Percentiles rank a stretch among this genome's conserved stretches.
These are phyloP conservation scores for Phalloptychus januarius DNA, from an alignment of 2,797 vertebrate genomes.

Conservation along the genomic window DNA sequence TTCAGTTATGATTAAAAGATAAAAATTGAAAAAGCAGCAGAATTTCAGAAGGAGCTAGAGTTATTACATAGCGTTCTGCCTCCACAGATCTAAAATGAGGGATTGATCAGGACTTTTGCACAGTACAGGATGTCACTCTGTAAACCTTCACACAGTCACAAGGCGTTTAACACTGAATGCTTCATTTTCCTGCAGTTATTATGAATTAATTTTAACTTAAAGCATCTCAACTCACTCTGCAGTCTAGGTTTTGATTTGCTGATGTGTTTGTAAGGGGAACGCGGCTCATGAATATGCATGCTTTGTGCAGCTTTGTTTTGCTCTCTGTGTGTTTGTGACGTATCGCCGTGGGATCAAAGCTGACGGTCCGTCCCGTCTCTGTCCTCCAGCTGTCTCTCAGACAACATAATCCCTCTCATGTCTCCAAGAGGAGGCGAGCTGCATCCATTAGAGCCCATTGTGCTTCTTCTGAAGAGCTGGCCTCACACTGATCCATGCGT, in stretches of 20 bases:
- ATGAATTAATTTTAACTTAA: background rate
- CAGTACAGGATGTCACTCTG: background rate
- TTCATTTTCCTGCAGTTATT: background rate
- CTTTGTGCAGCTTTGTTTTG: background rate
- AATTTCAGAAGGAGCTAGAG: background rate
- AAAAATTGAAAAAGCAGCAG: background rate
- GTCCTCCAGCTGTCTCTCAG: conserved; percentile 22
- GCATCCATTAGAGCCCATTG: conserved; percentile 14
- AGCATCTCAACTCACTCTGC: background rate
- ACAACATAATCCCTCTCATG: conserved; percentile 8
- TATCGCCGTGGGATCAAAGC: conserved; percentile 27
- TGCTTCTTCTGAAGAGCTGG: background rate
- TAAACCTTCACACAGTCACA: background rate
- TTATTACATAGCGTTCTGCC: background rate
- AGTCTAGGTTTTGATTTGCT: background rate
- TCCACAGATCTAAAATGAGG: background rate
- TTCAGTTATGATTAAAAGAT: background rate
- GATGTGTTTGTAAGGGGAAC: conserved; percentile 2
- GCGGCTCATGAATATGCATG: conserved; percentile 13
- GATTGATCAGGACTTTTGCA: background rate
- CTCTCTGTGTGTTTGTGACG: background rate
- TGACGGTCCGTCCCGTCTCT: background rate
- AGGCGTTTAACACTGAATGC: background rate
- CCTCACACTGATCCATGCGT: background rate
- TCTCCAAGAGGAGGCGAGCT: conserved; percentile 3